Evolutionary conservation across 2,797 vertebrate species (phyloP).

Genomic region (Aeoliscus strigatus): DNA sequence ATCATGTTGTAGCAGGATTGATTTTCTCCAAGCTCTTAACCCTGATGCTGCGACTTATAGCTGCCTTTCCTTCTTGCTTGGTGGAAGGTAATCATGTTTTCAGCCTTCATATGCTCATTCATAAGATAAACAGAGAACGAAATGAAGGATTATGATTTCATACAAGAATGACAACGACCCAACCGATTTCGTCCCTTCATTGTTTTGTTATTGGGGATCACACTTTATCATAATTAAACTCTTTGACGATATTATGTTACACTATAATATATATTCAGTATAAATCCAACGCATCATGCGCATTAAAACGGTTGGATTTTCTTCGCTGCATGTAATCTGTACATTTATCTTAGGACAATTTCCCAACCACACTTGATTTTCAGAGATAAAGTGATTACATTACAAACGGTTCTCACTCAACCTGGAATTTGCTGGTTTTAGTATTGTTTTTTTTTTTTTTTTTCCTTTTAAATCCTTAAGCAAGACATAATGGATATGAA

Average conservation of each 20-base stretch:
- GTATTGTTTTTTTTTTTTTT: too few species aligned
- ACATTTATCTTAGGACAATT: too few species aligned
- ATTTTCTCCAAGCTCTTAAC: conserved; percentile 14
- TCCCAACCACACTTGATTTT: too few species aligned
- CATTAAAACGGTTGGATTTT: too few species aligned
- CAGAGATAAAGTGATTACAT: too few species aligned
- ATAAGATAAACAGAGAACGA: conserved; percentile 25
- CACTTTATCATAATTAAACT: background rate
- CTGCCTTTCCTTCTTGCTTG: background rate
- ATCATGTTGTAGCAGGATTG: conserved; percentile 7
- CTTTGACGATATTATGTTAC: background rate
- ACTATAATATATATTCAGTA: background rate
- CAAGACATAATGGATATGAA: too few species aligned
- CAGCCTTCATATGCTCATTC: background rate
- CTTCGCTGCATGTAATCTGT: too few species aligned
- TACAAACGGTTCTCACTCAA: too few species aligned
- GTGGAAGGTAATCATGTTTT: background rate
- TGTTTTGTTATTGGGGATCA: too few species aligned
- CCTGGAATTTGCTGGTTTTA: too few species aligned
- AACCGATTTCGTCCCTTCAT: too few species aligned
- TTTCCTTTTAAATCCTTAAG: too few species aligned
- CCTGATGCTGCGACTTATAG: background rate
- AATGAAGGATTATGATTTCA: conserved; percentile 25
- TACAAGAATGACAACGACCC: conserved; percentile 16
- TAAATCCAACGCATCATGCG: background rate